These are phyloP conservation scores for Tadarida brasiliensis DNA, from an alignment of 2,797 vertebrate genomes.

Conservation along the genomic window DNA sequence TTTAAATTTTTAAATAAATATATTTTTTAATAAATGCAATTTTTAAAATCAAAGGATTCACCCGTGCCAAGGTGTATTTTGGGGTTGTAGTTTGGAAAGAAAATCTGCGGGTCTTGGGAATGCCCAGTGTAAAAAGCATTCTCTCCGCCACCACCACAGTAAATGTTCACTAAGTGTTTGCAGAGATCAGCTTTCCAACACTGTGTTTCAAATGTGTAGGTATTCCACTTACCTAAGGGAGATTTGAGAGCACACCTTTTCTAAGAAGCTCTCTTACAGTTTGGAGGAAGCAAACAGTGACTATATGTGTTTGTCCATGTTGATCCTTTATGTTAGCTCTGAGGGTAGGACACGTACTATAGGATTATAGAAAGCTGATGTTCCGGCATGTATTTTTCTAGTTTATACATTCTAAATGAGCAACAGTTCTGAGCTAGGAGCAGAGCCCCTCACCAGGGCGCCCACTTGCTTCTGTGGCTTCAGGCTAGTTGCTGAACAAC, in stretches of 20 bases:
- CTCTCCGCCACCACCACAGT: too few relatives aligned
- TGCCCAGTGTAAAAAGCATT: not conserved
- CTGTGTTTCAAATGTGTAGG: too few relatives aligned
- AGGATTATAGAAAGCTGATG: not conserved
- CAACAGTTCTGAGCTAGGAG: not conserved
- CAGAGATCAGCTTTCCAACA: not conserved
- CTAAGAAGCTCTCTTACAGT: not conserved
- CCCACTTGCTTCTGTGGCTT: not conserved
- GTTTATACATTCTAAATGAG: not conserved
- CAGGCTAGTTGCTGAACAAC: not conserved
- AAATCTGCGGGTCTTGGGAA: not conserved
- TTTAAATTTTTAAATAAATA: not conserved
- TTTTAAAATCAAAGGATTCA: conserved; percentile 7
- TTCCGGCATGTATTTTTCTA: not conserved
- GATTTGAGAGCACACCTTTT: not conserved
- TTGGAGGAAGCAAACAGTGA: not conserved
- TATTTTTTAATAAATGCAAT: not conserved
- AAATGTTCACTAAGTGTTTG: not conserved
- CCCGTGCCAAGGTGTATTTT: not conserved
- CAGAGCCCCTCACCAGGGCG: not conserved
- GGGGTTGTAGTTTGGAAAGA: not conserved
- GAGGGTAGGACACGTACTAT: not conserved
- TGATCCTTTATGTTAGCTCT: not conserved
- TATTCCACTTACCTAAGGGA: not conserved
- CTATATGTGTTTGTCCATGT: not conserved